phyloP scores from a whole-genome alignment of 2,797 vertebrate species.

The Peromyscus melanophrys region DNA sequence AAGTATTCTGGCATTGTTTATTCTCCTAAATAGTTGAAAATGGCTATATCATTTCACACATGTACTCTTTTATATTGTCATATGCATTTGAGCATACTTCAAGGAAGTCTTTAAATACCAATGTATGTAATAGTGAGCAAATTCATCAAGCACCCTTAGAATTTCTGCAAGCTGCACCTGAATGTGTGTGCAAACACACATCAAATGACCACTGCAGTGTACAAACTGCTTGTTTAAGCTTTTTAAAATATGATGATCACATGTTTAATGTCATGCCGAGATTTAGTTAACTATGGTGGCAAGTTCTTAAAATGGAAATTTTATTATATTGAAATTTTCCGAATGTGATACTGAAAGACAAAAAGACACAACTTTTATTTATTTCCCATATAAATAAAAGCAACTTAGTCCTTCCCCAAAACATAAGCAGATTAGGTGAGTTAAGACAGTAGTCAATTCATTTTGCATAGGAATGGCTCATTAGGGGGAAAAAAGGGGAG shows the following conservation, averaged over 20 bases:
- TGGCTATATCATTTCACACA: constrained; percentile 66
- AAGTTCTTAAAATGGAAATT: constrained; percentile 88
- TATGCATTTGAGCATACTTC: constrained; percentile 53
- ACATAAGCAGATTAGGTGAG: constrained; percentile 93
- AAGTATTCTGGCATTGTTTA: constrained; percentile 69
- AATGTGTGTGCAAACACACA: constrained; percentile 80
- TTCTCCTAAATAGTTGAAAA: constrained; percentile 69
- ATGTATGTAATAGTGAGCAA: constrained; percentile 86
- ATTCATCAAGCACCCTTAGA: constrained; percentile 84
- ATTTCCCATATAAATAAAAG: constrained; percentile 92
- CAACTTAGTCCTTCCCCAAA: constrained; percentile 93
- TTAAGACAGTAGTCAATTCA: constrained; percentile 97
- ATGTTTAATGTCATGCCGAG: constrained; percentile 89
- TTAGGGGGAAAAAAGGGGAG: constrained; percentile 90
- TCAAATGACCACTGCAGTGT: constrained; percentile 81
- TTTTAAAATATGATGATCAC: constrained; percentile 88
- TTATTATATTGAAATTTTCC: constrained; percentile 89
- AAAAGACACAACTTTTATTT: constrained; percentile 89
- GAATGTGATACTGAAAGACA: constrained; percentile 90
- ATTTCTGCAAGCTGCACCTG: constrained; percentile 85
- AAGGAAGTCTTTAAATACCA: constrained; percentile 77
- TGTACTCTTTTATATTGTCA: constrained; percentile 52
- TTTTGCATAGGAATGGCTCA: constrained; percentile 99
- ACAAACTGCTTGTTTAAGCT: constrained; percentile 88
- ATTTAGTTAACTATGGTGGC: constrained; percentile 88